A percentile compares a stretch with the other conserved stretches of the same genome.
Evolutionary conservation across 64 coral and sea anemone genomes (phyloP).

Genomic region (Dendronephthya gigantea): DNA sequence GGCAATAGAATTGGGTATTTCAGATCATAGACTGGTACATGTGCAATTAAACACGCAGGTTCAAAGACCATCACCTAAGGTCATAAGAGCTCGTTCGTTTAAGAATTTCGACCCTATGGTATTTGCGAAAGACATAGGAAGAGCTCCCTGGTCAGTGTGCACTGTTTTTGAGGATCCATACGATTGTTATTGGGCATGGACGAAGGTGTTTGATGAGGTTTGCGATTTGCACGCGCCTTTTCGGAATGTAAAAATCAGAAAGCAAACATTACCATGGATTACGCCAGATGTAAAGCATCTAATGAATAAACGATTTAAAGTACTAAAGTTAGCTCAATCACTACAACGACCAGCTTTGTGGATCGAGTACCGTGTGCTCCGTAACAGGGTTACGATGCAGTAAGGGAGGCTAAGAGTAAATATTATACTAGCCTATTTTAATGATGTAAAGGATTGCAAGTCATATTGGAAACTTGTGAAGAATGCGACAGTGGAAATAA

Average conservation of each 20-base stretch:
- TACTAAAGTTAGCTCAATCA: not conserved
- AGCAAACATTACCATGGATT: slow-evolving; percentile 2
- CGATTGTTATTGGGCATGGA: slow-evolving; percentile 44
- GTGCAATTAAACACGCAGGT: slow-evolving; percentile 14
- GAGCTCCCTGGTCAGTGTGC: slow-evolving; percentile 12
- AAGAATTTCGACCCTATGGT: not conserved
- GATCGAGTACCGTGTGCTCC: not conserved
- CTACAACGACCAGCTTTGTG: not conserved
- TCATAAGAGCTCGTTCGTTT: not conserved
- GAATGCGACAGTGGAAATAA: not conserved
- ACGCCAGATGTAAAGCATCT: not conserved
- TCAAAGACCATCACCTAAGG: slow-evolving; percentile 30
- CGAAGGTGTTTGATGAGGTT: slow-evolving; percentile 32
- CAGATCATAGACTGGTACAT: slow-evolving; percentile 40
- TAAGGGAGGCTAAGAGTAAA: not conserved
- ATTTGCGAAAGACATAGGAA: not conserved
- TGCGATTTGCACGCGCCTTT: slow-evolving; percentile 34
- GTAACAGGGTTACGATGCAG: slow-evolving; percentile 7
- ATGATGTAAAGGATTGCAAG: slow-evolving; percentile 32
- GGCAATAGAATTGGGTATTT: slow-evolving; percentile 29
- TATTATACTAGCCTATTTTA: slow-evolving; percentile 22
- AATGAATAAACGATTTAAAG: slow-evolving; percentile 16
- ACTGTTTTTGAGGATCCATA: slow-evolving; percentile 36
- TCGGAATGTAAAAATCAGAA: slow-evolving; percentile 25
- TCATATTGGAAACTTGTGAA: too few species aligned